Evolutionary conservation across 2,113 vertebrate species (phyloP).

Genomic region (Ia io): DNA sequence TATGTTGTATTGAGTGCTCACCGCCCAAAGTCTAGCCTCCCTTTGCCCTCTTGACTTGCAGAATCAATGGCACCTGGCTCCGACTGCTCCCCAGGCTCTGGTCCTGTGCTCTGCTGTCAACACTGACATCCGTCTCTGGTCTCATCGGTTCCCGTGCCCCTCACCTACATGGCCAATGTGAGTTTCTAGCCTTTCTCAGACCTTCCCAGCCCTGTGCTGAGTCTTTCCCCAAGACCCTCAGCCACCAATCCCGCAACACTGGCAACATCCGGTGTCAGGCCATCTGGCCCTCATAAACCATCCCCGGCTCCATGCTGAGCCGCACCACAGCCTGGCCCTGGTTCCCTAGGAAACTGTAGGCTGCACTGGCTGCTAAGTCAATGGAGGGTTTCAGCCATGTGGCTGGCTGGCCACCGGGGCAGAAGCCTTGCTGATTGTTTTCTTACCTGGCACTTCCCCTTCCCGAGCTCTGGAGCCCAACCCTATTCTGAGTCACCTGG

Average conservation of each 20-base stretch:
- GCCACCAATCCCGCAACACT: neutral
- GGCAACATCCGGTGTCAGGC: neutral
- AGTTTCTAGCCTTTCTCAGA: neutral
- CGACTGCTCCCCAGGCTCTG: neutral
- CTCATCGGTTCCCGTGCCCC: neutral
- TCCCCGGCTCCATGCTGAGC: conserved; percentile 46
- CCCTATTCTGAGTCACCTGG: conserved; percentile 48
- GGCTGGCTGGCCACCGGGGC: conserved; percentile 58
- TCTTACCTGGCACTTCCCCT: conserved; percentile 25
- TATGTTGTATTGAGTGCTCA: neutral
- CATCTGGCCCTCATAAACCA: conserved; percentile 68
- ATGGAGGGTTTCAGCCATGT: neutral
- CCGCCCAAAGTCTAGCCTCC: neutral
- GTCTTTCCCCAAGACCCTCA: neutral
- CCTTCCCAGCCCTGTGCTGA: neutral
- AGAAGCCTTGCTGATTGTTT: neutral
- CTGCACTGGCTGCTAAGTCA: conserved; percentile 33
- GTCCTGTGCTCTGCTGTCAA: neutral
- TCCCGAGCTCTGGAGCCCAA: neutral
- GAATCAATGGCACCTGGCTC: neutral
- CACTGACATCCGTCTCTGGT: rapidly evolving
- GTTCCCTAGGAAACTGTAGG: conserved; percentile 67
- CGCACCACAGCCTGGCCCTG: conserved; percentile 19
- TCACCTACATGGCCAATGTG: neutral
- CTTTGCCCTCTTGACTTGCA: neutral